These are phyloP conservation scores for Octopus bimaculoides DNA, from an alignment of 1,140 invertebrate species.

Conservation along the genomic window DNA sequence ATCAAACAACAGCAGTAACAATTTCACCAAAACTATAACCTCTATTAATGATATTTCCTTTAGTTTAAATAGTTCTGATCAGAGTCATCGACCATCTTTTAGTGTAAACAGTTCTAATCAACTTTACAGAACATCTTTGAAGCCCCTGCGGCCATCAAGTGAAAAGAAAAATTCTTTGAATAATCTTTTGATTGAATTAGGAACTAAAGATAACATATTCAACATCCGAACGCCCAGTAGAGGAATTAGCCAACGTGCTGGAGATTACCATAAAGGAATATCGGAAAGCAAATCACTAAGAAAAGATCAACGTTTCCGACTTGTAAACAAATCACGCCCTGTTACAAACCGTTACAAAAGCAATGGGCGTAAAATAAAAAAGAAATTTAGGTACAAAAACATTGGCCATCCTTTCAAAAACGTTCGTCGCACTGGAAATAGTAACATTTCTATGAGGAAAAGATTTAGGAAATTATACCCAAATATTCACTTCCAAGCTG, in stretches of 20 bases:
- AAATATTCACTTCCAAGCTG: not conserved
- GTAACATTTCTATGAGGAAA: not conserved
- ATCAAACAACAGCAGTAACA: not conserved
- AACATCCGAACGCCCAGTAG: not conserved
- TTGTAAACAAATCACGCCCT: not conserved
- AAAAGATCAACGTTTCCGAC: not conserved
- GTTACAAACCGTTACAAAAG: not conserved
- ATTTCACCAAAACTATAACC: not conserved
- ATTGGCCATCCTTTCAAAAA: not conserved
- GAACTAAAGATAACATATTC: not conserved
- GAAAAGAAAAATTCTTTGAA: not conserved
- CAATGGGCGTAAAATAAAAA: not conserved
- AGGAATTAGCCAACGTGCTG: not conserved
- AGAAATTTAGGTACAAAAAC: not conserved
- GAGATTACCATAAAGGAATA: not conserved
- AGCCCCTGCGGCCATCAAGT: not conserved
- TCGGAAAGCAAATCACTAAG: not conserved
- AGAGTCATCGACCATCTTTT: not conserved
- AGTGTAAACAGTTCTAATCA: not conserved
- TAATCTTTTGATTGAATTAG: slow-evolving; percentile 1
- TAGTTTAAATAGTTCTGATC: not conserved
- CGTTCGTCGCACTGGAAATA: not conserved
- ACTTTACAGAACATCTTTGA: not conserved
- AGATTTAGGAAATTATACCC: not conserved
- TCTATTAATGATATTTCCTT: not conserved